Percentiles rank a stretch among this genome's conserved stretches.
phyloP scores from a whole-genome alignment of 2,797 vertebrate species.

The Sebastes hubbsi region DNA sequence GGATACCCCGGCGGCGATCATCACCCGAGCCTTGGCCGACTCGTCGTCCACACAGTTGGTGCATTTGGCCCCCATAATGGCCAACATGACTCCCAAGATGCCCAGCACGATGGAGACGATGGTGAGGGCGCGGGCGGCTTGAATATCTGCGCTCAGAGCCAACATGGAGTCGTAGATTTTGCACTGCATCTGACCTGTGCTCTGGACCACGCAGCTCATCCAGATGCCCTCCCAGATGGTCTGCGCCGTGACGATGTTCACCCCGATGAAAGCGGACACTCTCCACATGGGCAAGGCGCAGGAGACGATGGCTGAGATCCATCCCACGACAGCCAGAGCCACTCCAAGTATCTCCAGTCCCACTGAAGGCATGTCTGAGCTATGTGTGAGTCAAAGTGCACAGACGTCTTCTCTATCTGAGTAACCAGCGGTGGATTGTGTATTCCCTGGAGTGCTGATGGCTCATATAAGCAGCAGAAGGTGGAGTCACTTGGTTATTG shows the following conservation, averaged over 20 bases:
- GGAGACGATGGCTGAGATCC: slow-evolving; percentile 84
- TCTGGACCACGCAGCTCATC: slow-evolving; percentile 91
- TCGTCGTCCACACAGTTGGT: slow-evolving; percentile 92
- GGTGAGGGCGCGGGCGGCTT: slow-evolving; percentile 90
- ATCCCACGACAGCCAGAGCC: slow-evolving; percentile 85
- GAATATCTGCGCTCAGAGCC: slow-evolving; percentile 86
- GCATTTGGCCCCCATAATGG: slow-evolving; percentile 90
- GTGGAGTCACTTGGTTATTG: slow-evolving; percentile 73
- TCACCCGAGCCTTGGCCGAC: slow-evolving; percentile 88
- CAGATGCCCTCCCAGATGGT: slow-evolving; percentile 89
- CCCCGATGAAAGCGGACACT: slow-evolving; percentile 90
- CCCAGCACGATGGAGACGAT: slow-evolving; percentile 88
- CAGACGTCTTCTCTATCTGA: neutral
- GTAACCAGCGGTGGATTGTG: neutral
- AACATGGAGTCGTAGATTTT: slow-evolving; percentile 89
- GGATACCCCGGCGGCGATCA: slow-evolving; percentile 85
- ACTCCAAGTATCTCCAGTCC: slow-evolving; percentile 90
- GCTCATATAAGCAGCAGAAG: slow-evolving; percentile 55
- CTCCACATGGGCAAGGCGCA: slow-evolving; percentile 92
- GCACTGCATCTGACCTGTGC: slow-evolving; percentile 89
- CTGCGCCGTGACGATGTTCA: slow-evolving; percentile 89
- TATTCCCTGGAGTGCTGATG: neutral
- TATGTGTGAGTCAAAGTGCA: neutral
- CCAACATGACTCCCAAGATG: slow-evolving; percentile 84
- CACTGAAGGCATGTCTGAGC: slow-evolving; percentile 79